phyloP scores from a whole-genome alignment of 1,140 invertebrate genomes.

The Thereuonema tuberculata region DNA sequence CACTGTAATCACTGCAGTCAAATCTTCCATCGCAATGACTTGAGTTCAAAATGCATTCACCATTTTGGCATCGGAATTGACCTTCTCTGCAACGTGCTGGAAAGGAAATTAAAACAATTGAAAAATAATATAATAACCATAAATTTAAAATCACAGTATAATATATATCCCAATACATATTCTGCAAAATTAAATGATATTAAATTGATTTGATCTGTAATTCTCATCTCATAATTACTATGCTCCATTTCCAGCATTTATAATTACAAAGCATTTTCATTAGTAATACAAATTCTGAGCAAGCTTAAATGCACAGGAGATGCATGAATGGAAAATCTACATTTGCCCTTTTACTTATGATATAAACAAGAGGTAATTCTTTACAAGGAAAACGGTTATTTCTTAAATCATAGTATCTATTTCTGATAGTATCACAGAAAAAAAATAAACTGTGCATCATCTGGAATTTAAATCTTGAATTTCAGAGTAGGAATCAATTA shows the following conservation, averaged over 20 bases:
- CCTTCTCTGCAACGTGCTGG: neutral
- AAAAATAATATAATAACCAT: neutral
- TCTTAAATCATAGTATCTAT: too few species aligned
- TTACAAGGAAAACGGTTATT: too few species aligned
- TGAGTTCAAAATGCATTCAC: slow-evolving; percentile 46
- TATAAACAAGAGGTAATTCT: too few species aligned
- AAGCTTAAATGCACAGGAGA: too few species aligned
- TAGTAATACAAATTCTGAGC: neutral
- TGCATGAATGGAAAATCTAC: too few species aligned
- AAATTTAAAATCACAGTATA: neutral
- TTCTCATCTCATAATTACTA: neutral
- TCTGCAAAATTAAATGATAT: neutral
- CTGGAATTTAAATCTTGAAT: too few species aligned
- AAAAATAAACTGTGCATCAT: too few species aligned
- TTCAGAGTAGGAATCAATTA: too few species aligned
- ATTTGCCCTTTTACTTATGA: too few species aligned
- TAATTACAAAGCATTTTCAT: neutral
- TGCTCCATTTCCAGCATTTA: neutral
- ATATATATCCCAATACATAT: neutral
- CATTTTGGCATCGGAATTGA: slow-evolving; percentile 41
- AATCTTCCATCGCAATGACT: slow-evolving; percentile 70
- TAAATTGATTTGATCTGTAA: too few species aligned
- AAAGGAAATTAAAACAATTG: neutral
- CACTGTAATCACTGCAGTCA: slow-evolving; percentile 81
- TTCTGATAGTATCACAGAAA: too few species aligned